phyloP scores from a whole-genome alignment of 53 echinoderm and acorn worm genomes.

The Glandiceps talaboti region DNA sequence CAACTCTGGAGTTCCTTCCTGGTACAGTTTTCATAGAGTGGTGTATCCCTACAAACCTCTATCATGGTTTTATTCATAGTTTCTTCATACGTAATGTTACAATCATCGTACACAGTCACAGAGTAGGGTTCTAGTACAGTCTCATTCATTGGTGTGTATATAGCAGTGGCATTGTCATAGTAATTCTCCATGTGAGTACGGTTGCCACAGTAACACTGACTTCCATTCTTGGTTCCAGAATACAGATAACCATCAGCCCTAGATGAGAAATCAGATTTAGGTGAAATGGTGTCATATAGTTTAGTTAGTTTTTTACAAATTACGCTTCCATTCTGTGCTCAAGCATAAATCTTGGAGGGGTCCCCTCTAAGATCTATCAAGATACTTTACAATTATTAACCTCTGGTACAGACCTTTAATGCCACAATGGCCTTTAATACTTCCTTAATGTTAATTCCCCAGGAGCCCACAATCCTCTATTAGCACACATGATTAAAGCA shows the following conservation, averaged over 20 bases:
- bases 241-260: constrained; percentile 27
- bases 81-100: constrained; percentile 24
- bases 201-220: constrained; percentile 43
- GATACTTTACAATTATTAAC: too few species aligned
- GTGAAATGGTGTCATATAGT: too few species aligned
- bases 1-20: background rate
- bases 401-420: too few species aligned
- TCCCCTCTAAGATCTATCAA: too few species aligned
- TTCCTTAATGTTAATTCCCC: too few species aligned
- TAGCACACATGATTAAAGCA: too few species aligned
- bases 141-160: constrained; percentile 26
- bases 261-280: background rate
- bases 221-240: constrained; percentile 44
- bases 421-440: too few species aligned
- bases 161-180: constrained; percentile 7
- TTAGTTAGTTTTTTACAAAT: too few species aligned
- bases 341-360: too few species aligned
- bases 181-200: constrained; percentile 20
- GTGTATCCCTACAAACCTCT: constrained; percentile 10
- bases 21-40: background rate
- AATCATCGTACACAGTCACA: constrained; percentile 18
- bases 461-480: too few species aligned
- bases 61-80: constrained; percentile 25
- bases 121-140: constrained; percentile 31
- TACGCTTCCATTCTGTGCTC: too few species aligned